Base-by-base conservation (phyloP, 2,888 invertebrate species). In the Elysia crispata region DNA sequence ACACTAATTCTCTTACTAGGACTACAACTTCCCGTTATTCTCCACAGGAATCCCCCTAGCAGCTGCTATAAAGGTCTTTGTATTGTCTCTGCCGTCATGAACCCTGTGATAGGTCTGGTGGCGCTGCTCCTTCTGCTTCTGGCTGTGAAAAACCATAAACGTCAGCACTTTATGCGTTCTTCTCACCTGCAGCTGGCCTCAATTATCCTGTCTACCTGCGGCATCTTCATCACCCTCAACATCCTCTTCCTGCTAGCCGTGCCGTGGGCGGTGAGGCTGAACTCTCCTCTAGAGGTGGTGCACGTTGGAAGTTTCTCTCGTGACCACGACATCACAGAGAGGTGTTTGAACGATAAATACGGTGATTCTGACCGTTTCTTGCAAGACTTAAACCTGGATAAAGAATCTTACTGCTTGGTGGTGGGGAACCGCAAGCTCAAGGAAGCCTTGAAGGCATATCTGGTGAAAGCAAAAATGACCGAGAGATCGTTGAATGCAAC, bases 221-320 rank as follows among this genome's bases (percentile, higher is more conserved):
- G 54, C 54, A 75, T 79, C n/a, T 79, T 79, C 54, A 28, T 75
- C n/a, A 74, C 74, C 8, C 41, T 79, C 30, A 66, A 67, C 25
- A 72, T 66, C 25, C n/a, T 74, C 13, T 20, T 79, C 30, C 28
- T 79, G n/a, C 30, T 57, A 3, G 73, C 41, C 20, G 41, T 41
- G 41, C 41, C 41, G 3, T 41, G 41, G 41, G 41, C 41, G 41
- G 41, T 41, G 41, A 41, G 41, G 11, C 5, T 41, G 5, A 11
- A 11, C 11, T 41, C 41, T 41, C 41, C 41, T 11, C 3, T 41
- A 6, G 41, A 41, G 41, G 11, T 41, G 3, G 41, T 41, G 3
- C 41, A 41, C 41, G 41, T 41, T 11, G 41, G 3, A 11, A 11
- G 41, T 41, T 11, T 3, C 41, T 11, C 3, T 3, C 41, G 41